A percentile compares a stretch with the other conserved stretches of the same genome.
These are phyloP conservation scores for Odocoileus hemionus DNA, from an alignment of 2,113 vertebrate species.

Conservation along the genomic window DNA sequence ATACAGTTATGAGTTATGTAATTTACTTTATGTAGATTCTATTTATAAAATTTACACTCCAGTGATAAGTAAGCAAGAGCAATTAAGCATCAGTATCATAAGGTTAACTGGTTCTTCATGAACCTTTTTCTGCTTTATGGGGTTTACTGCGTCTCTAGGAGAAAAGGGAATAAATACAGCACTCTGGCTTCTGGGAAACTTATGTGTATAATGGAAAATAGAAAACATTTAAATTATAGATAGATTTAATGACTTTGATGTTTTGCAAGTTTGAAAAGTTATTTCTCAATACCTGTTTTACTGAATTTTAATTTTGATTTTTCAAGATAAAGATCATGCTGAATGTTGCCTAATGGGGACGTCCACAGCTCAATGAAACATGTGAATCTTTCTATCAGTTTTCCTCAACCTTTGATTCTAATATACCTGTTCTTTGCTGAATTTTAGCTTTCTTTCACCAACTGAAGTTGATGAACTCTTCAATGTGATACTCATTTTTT, in stretches of 20 bases:
- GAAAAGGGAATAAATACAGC: background rate
- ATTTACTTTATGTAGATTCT: background rate
- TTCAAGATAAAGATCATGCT: background rate
- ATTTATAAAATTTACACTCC: conserved; percentile 5
- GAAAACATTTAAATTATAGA: background rate
- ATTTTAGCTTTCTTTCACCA: conserved; percentile 21
- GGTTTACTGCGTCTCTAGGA: background rate
- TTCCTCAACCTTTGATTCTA: background rate
- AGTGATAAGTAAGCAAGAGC: conserved; percentile 16
- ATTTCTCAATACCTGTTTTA: background rate
- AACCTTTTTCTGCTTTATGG: background rate
- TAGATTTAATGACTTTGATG: background rate
- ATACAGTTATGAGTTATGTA: background rate
- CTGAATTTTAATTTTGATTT: conserved; percentile 34
- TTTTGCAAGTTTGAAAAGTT: conserved; percentile 29
- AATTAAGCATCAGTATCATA: background rate
- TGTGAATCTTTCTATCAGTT: background rate
- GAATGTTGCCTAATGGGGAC: background rate
- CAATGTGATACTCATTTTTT: background rate
- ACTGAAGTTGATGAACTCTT: background rate
- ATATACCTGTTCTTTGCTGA: background rate
- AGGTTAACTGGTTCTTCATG: background rate
- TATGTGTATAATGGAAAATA: background rate
- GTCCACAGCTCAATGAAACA: background rate
- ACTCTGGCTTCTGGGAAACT: conserved; percentile 20